These are phyloP conservation scores for Thalassarche chlororhynchos DNA, from an alignment of 2,113 vertebrate species.

Conservation along the genomic window DNA sequence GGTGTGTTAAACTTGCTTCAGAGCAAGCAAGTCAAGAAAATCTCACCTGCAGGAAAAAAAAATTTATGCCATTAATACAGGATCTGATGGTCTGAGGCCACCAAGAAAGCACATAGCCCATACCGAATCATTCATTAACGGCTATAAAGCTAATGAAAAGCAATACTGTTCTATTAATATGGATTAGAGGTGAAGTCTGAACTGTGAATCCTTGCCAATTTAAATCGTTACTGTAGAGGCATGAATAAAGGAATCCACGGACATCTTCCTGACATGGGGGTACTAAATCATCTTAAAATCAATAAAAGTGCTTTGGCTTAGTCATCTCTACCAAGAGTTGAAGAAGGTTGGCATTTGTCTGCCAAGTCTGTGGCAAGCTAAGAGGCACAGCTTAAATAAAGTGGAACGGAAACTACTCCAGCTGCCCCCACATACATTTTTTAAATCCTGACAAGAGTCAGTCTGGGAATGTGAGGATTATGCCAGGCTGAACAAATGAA, in stretches of 20 bases:
- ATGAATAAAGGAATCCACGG: neutral
- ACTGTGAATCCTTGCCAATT: neutral
- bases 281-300: constrained; percentile 28
- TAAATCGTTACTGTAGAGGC: neutral
- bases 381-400: constrained; percentile 43
- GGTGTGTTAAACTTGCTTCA: neutral
- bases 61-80: neutral
- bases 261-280: neutral
- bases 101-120: neutral
- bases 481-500: constrained; percentile 33
- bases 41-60: neutral
- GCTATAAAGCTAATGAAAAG: constrained; percentile 9
- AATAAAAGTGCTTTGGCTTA: neutral
- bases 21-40: neutral
- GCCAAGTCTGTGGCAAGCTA: constrained; percentile 18
- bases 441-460: constrained; percentile 47
- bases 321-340: neutral
- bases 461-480: constrained; percentile 52
- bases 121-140: neutral
- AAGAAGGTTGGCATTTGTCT: constrained; percentile 40
- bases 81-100: neutral
- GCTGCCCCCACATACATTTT: constrained; percentile 32
- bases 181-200: neutral
- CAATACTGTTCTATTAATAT: neutral
- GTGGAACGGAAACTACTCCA: constrained; percentile 49